phyloP scores from a whole-genome alignment of 2,888 invertebrate genomes.

The Cotesia congregata region DNA sequence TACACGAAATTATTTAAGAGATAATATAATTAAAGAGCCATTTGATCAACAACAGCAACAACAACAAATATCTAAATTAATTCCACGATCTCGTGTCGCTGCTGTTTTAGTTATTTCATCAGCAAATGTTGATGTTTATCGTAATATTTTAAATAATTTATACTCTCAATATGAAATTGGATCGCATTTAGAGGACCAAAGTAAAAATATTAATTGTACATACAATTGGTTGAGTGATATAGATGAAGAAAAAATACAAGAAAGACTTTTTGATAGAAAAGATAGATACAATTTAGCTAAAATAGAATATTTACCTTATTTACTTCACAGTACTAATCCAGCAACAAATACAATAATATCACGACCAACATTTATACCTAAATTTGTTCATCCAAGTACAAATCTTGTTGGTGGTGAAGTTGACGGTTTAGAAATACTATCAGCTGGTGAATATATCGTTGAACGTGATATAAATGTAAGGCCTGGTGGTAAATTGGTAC shows the following conservation, averaged over 20 bases:
- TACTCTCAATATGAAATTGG: slow-evolving; percentile 94
- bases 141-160: slow-evolving; percentile 93
- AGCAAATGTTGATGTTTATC: slow-evolving; percentile 87
- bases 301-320: slow-evolving; percentile 91
- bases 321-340: slow-evolving; percentile 91
- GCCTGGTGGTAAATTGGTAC: slow-evolving; percentile 90
- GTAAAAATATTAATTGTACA: slow-evolving; percentile 92
- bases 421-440: slow-evolving; percentile 87
- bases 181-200: slow-evolving; percentile 94
- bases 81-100: slow-evolving; percentile 92
- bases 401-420: slow-evolving; percentile 91
- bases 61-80: slow-evolving; percentile 74
- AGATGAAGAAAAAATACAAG: slow-evolving; percentile 81
- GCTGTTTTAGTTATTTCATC: slow-evolving; percentile 94
- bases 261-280: slow-evolving; percentile 84
- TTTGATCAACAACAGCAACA: slow-evolving; percentile 78
- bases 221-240: slow-evolving; percentile 92
- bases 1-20: slow-evolving; percentile 87
- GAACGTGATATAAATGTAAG: slow-evolving; percentile 94
- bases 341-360: slow-evolving; percentile 86
- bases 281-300: slow-evolving; percentile 95
- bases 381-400: slow-evolving; percentile 80
- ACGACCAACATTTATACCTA: slow-evolving; percentile 83
- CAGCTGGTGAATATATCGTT: slow-evolving; percentile 90
- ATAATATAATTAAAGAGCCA: slow-evolving; percentile 89